Conservation (phyloP, 2,113 vertebrate genomes). For the Ictalurus furcatus region DNA sequence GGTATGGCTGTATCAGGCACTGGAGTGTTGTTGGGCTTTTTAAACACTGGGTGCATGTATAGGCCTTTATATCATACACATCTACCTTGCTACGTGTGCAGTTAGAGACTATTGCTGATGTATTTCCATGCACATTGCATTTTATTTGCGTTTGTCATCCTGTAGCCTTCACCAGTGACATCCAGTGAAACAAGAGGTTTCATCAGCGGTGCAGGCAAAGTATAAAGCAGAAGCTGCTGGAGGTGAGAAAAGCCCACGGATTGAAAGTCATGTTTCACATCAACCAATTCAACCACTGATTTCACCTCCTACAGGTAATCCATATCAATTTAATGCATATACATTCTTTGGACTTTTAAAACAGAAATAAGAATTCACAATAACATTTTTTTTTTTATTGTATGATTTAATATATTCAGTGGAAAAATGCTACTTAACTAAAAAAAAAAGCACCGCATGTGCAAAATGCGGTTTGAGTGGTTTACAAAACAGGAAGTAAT, state of each 20-base stretch:
- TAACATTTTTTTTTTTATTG: neutral
- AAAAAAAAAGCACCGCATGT: constrained; percentile 14
- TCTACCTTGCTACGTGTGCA: neutral
- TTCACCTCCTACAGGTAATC: neutral
- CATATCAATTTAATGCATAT: neutral
- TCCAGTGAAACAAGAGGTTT: neutral
- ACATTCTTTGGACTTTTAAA: neutral
- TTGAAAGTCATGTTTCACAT: neutral
- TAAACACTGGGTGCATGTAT: neutral
- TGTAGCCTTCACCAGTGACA: neutral
- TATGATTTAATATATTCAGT: constrained; percentile 25
- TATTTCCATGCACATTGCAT: neutral
- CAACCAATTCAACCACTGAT: neutral
- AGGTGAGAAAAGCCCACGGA: neutral
- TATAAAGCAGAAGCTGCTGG: neutral
- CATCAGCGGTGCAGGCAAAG: neutral
- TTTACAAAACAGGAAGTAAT: constrained; percentile 28
- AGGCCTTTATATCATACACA: neutral
- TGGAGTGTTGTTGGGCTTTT: neutral
- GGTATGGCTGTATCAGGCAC: neutral
- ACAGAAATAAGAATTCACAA: neutral
- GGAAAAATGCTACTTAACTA: neutral
- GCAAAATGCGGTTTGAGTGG: constrained; percentile 14
- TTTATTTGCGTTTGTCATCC: neutral
- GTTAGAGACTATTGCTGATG: neutral